Percentiles rank a stretch among this genome's conserved stretches.
These are phyloP conservation scores for Meta bourneti DNA, from an alignment of 2,888 invertebrate genomes.

Conservation along the genomic window DNA sequence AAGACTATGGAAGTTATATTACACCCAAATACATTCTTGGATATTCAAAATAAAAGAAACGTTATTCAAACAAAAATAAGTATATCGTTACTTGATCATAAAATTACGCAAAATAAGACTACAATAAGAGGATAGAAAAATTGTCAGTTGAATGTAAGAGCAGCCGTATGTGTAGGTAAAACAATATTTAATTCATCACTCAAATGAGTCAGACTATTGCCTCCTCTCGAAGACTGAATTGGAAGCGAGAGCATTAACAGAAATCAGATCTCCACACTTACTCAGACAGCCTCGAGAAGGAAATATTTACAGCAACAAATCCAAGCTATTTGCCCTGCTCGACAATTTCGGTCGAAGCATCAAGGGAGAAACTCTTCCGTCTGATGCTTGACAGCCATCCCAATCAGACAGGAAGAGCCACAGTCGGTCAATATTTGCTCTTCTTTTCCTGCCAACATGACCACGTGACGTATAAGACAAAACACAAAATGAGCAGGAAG, in stretches of 20 bases:
- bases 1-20: too few species aligned
- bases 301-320: conserved; percentile 23
- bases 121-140: neutral
- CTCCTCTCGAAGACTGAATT: too few species aligned
- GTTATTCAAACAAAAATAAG: too few species aligned
- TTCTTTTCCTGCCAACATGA: conserved; percentile 8
- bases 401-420: neutral
- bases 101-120: too few species aligned
- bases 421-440: conserved; percentile 20
- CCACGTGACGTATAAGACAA: conserved; percentile 12
- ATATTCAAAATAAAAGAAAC: too few species aligned
- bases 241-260: neutral
- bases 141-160: too few species aligned
- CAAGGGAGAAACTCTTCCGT: neutral
- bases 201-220: too few species aligned
- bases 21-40: too few species aligned
- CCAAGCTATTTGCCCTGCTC: neutral
- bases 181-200: too few species aligned
- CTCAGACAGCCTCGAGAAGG: neutral
- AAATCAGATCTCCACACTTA: neutral
- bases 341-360: conserved; percentile 1
- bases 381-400: neutral
- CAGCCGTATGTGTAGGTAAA: too few species aligned
- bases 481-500: neutral
- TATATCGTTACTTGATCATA: too few species aligned